Conservation (phyloP, 2,797 vertebrate species). For the Myiotriccus ornatus region DNA sequence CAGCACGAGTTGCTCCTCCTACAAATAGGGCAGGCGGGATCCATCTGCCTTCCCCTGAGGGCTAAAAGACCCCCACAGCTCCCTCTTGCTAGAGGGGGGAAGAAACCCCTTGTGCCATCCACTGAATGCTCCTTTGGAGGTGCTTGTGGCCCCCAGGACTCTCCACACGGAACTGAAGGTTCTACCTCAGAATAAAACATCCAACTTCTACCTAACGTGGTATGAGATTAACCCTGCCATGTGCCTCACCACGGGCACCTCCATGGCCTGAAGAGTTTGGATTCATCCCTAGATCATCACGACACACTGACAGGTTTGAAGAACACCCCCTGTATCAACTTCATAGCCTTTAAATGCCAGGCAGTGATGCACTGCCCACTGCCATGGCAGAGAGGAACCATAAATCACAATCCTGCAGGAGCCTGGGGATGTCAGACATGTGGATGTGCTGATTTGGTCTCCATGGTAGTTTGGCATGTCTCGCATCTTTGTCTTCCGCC, state of each 20-base stretch:
- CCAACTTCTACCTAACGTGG: rapidly evolving
- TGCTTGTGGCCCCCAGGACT: neutral
- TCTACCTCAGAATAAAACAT: neutral
- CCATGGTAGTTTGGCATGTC: conserved; percentile 54
- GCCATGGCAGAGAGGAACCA: neutral
- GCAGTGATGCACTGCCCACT: neutral
- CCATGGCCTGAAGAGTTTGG: neutral
- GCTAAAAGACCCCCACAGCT: neutral
- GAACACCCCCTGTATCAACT: neutral
- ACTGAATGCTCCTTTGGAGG: neutral
- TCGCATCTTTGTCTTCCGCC: conserved; percentile 47
- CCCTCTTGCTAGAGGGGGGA: neutral
- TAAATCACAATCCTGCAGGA: neutral
- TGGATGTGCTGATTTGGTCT: conserved; percentile 28
- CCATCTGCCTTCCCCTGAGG: neutral
- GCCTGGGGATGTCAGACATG: neutral
- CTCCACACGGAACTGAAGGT: neutral
- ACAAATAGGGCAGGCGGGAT: neutral
- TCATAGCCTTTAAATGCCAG: conserved; percentile 1
- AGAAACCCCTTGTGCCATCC: neutral
- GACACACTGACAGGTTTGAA: neutral
- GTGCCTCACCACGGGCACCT: neutral
- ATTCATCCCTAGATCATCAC: neutral
- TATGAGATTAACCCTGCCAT: neutral
- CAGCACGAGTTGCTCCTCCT: neutral